These are phyloP conservation scores for Diachasma alloeum DNA, from an alignment of 1,140 invertebrate species.

Conservation along the genomic window DNA sequence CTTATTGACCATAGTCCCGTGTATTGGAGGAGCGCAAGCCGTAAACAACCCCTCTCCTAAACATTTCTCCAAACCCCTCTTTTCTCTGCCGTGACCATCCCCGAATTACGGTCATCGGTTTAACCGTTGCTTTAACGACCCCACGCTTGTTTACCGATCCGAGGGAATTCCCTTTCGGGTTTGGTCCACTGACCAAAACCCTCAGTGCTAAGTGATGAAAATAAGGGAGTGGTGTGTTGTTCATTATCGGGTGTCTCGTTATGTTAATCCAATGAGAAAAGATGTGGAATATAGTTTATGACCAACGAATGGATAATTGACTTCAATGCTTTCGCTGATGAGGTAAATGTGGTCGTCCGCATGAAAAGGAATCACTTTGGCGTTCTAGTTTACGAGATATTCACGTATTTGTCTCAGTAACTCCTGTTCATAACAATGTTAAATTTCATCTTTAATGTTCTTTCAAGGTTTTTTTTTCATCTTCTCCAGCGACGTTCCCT, in stretches of 20 bases:
- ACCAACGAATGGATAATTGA: too few species aligned
- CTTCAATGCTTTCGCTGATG: too few species aligned
- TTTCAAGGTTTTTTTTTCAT: too few species aligned
- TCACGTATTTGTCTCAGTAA: too few species aligned
- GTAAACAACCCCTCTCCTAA: slow-evolving; percentile 59
- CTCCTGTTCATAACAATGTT: too few species aligned
- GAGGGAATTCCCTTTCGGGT: slow-evolving; percentile 39
- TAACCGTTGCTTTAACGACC: slow-evolving; percentile 57
- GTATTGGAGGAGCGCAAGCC: slow-evolving; percentile 40
- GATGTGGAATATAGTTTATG: slow-evolving; percentile 8
- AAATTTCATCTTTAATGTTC: too few species aligned
- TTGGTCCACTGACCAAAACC: not conserved
- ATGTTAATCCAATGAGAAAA: slow-evolving; percentile 29
- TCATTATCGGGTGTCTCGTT: slow-evolving; percentile 42
- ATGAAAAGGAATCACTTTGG: too few species aligned
- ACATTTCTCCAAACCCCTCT: slow-evolving; percentile 38
- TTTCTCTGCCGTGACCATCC: not conserved
- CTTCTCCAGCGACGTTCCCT: too few species aligned
- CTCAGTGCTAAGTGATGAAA: not conserved
- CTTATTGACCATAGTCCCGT: slow-evolving; percentile 52
- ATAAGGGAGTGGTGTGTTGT: not conserved
- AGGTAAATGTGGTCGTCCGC: too few species aligned
- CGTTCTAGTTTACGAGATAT: too few species aligned
- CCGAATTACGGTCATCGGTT: slow-evolving; percentile 47
- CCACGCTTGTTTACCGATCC: slow-evolving; percentile 56